Evolutionary conservation across 2,888 invertebrate genomes (phyloP), one percentile per base, ranked within the genome.

Genomic region (Trimorus sp.): DNA sequence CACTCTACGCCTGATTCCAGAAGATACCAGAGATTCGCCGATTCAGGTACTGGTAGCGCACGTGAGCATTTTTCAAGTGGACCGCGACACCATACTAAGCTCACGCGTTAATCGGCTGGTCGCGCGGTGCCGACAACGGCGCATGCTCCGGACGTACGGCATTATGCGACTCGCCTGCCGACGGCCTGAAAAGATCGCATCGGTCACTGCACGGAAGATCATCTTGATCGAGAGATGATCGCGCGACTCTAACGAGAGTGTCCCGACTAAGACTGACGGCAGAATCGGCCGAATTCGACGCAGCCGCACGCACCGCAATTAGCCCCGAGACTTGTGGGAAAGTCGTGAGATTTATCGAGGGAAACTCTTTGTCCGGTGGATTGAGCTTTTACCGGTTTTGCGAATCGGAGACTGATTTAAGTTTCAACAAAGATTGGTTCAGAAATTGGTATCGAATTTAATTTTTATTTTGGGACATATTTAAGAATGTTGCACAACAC

Each of bases 1-100:
- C 26, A 26, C 26, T 26, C 26, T 26, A 1, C 26, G 4, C 1
- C 26, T 4, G 26, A 26, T 26, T 26, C 26, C 26, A 26, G 26
- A 26, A 26, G 26, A 26, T 26, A 26, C 1, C 26, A 26, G 26
- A 26, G 26, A 4, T 4, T 26, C 26, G 26, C 26, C 26, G 53
- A 63, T 74, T 84, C 83, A 84, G 84, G 83, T 84, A 84, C 84
- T 56, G 60, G 84, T 84, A 84, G 83, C 84, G 79, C 83, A 80
- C 79, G 80, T 75, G 73, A 73, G 74, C 77, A 82, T 82, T 70
- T 78, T 83, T 80, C 68, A 73, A 69, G 82, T 81, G 78, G 80
- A 66, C 73, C 77, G 78, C 73, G 68, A 82, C 77, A 76, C 73
- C 71, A 82, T 75, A 71, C 75, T 79, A 71, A 79, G 77, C 68